Percentiles rank a stretch among this genome's conserved stretches.
Conservation (phyloP, 2,888 invertebrate genomes). For the Nowickia ferox region DNA sequence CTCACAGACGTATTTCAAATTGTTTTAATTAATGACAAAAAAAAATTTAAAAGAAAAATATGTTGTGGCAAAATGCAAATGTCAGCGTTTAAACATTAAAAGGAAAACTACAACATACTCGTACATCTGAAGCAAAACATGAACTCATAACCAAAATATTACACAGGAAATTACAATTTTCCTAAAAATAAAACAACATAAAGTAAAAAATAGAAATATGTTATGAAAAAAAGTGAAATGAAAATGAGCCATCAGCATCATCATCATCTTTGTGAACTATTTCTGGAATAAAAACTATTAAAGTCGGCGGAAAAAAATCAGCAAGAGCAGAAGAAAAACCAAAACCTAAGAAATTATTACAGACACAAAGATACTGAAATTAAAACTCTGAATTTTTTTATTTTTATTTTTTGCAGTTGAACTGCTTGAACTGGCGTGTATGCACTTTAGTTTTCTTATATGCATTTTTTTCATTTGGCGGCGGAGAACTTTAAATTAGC, state of each 20-base stretch:
- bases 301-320: conserved; percentile 28
- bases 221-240: conserved; percentile 17
- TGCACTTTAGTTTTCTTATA: conserved; percentile 14
- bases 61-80: conserved; percentile 47
- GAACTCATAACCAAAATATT: conserved; percentile 51
- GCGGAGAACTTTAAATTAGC: too few relatives aligned
- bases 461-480: neutral
- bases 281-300: conserved; percentile 54
- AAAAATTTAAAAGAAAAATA: conserved; percentile 11
- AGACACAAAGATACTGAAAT: conserved; percentile 31
- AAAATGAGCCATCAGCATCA: conserved; percentile 60
- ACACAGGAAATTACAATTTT: conserved; percentile 70
- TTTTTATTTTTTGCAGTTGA: neutral
- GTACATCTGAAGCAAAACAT: conserved; percentile 50
- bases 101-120: neutral
- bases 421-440: neutral
- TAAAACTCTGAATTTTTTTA: neutral
- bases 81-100: conserved; percentile 44
- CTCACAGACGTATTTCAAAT: neutral
- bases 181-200: conserved; percentile 63
- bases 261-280: conserved; percentile 55
- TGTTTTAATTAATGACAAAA: conserved; percentile 58
- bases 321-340: neutral
- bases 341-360: neutral
- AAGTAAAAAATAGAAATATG: conserved; percentile 3